Conservation (phyloP, 1,140 invertebrate species). For the Drosophila subpulchrella region DNA sequence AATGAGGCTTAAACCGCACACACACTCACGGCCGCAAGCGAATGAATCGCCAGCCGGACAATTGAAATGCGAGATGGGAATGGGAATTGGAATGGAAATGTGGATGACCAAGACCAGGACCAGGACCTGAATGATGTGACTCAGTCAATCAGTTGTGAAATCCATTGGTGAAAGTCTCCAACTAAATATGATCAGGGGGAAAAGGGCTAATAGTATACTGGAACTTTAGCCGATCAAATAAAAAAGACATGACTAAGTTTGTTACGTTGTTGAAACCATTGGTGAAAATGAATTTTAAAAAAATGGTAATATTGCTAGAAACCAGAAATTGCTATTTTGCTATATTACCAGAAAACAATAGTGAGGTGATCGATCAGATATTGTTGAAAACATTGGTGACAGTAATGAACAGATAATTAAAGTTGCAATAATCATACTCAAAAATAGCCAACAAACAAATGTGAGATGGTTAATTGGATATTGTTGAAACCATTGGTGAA, state of each 20-base stretch:
- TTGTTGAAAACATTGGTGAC: too few species aligned
- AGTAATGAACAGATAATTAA: too few species aligned
- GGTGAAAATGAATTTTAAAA: not conserved
- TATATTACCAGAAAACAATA: too few species aligned
- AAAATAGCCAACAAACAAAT: too few species aligned
- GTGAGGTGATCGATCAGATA: too few species aligned
- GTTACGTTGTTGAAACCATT: not conserved
- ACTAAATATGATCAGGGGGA: not conserved
- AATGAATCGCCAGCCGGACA: slow-evolving; percentile 49
- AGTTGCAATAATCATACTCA: too few species aligned
- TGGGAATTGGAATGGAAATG: slow-evolving; percentile 6
- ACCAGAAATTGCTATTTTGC: too few species aligned
- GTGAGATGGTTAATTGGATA: too few species aligned
- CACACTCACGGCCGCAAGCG: slow-evolving; percentile 33
- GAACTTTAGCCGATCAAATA: not conserved
- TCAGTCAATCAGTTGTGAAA: slow-evolving; percentile 1
- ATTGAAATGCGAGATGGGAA: slow-evolving; percentile 69
- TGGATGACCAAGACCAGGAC: not conserved
- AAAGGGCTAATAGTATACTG: too few species aligned
- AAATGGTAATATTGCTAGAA: too few species aligned
- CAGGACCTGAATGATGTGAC: slow-evolving; percentile 20
- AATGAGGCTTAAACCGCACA: slow-evolving; percentile 78
- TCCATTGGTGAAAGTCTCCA: not conserved
- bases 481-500: not conserved
- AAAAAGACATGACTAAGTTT: too few species aligned